These are phyloP conservation scores for Gandaritis pyraliata DNA, from an alignment of 2,888 invertebrate species.

Conservation along the genomic window DNA sequence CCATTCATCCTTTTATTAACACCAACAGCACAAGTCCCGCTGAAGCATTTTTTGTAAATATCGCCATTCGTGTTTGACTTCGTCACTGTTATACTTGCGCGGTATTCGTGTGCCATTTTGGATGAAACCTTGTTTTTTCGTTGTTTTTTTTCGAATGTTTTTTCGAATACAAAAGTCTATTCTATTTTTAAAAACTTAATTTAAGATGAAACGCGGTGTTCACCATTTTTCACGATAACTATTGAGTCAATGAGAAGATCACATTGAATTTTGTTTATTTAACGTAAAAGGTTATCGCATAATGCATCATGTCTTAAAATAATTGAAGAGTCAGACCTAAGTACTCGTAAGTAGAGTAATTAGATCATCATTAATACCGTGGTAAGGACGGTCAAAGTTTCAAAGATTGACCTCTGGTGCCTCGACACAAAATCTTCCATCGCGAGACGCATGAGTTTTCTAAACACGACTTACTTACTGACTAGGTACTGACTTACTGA, in stretches of 20 bases:
- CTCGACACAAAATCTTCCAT: background rate
- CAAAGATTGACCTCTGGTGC: background rate
- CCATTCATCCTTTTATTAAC: slow-evolving; percentile 60
- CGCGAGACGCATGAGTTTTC: background rate
- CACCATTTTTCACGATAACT: slow-evolving; percentile 38
- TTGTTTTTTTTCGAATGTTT: background rate
- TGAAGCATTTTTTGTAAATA: slow-evolving; percentile 61
- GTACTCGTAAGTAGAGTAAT: slow-evolving; percentile 32
- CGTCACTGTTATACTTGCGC: slow-evolving; percentile 64
- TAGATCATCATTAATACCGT: slow-evolving; percentile 51
- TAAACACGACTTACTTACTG: background rate
- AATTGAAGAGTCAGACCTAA: slow-evolving; percentile 20
- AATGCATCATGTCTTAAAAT: slow-evolving; percentile 34
- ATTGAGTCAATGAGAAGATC: slow-evolving; percentile 43
- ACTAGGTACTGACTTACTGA: no score
- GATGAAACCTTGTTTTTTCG: background rate
- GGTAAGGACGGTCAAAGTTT: slow-evolving; percentile 1
- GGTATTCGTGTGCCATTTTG: slow-evolving; percentile 65
- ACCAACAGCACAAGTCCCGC: slow-evolving; percentile 63
- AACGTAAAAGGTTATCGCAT: slow-evolving; percentile 59
- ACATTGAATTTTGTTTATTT: slow-evolving; percentile 44
- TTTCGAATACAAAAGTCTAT: background rate
- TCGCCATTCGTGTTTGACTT: slow-evolving; percentile 65
- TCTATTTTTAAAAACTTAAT: slow-evolving; percentile 7
- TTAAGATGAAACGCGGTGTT: background rate